Base-by-base conservation (phyloP, 2,113 vertebrate species). In the Struthidea cinerea region DNA sequence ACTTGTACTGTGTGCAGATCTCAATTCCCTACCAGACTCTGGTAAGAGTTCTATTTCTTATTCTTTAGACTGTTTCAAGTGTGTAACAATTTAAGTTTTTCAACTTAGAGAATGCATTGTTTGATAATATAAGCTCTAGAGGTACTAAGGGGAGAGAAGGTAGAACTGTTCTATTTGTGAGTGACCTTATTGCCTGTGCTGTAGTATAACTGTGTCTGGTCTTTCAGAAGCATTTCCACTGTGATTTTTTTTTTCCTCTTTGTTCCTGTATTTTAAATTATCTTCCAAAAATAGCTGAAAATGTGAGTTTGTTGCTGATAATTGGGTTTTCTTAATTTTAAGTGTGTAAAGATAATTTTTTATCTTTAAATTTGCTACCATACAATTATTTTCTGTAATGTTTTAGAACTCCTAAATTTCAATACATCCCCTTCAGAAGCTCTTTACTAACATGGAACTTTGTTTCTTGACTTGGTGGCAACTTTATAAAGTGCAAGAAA, bases 21-120 rank as follows among this genome's bases (percentile, higher is more conserved):
- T 99, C 97, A 99, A 99, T 98, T 99, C 99, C 84, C 97, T 99
- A 89, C 99, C 99, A 41, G 99, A 99, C 97, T 99, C 99, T 84
- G 99, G 99, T 99, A 98, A 98, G 98, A 92, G 21, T 27, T 84
- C 76, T 56, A 10, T 81, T 84, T 84, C 17, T 33, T 37, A 68
- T 21, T 76, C 50, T 73, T 49, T 13, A 50, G 17, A 30, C 32
- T 75, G 4, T 80, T 91, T 70, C 7, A 70, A 68, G 21, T 65
- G 33, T 81, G 39, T 84, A 60, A 75, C n/a, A 63, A 46, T 42
- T 76, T 16, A 46, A 85, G 11, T 39, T 70, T 61, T 85, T 90
- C 32, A 41, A 5, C 20, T 49, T 84, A 3, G 26, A 65, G 60
- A 70, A 64, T 67, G 16, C 5, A 8, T 52, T 81, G 46, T 53